These are phyloP conservation scores for Ectemnius cavifrons DNA, from an alignment of 2,888 invertebrate genomes.

Conservation along the genomic window DNA sequence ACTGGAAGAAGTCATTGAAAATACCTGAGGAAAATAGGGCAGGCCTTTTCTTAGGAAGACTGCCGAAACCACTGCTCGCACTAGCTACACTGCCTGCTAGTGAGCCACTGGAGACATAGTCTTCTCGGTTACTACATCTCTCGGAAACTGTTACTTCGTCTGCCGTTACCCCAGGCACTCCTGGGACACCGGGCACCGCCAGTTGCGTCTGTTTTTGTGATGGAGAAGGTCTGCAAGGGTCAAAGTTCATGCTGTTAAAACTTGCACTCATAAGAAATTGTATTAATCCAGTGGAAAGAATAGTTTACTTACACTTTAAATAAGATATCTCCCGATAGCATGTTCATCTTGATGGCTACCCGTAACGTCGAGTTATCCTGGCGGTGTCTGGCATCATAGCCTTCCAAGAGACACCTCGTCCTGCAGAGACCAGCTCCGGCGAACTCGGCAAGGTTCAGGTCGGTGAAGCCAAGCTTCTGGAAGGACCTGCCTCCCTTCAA, in stretches of 20 bases:
- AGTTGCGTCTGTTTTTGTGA: constrained; percentile 81
- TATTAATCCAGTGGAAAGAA: background rate
- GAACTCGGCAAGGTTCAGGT: constrained; percentile 97
- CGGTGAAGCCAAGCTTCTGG: constrained; percentile 98
- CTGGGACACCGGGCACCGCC: constrained; percentile 75
- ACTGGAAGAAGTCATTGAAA: background rate
- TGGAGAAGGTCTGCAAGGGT: constrained; percentile 81
- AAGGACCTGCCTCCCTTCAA: constrained; percentile 89
- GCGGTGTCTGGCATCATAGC: constrained; percentile 94
- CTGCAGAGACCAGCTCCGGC: constrained; percentile 94
- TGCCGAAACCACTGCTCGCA: constrained; percentile 92
- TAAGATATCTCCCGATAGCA: constrained; percentile 96
- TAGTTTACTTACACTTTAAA: constrained; percentile 93
- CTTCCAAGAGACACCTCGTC: constrained; percentile 94
- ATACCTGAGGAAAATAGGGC: constrained; percentile 81
- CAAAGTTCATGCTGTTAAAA: background rate
- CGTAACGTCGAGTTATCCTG: constrained; percentile 98
- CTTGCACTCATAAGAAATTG: background rate
- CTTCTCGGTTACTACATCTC: constrained; percentile 79
- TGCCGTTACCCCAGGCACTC: constrained; percentile 69
- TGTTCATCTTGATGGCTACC: constrained; percentile 94
- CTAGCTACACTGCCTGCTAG: constrained; percentile 83
- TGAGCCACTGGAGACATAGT: constrained; percentile 81
- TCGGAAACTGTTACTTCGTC: constrained; percentile 71
- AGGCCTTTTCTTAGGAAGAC: constrained; percentile 88